Base-by-base conservation (phyloP, 2,797 vertebrate genomes). In the Rhinophrynus dorsalis region DNA sequence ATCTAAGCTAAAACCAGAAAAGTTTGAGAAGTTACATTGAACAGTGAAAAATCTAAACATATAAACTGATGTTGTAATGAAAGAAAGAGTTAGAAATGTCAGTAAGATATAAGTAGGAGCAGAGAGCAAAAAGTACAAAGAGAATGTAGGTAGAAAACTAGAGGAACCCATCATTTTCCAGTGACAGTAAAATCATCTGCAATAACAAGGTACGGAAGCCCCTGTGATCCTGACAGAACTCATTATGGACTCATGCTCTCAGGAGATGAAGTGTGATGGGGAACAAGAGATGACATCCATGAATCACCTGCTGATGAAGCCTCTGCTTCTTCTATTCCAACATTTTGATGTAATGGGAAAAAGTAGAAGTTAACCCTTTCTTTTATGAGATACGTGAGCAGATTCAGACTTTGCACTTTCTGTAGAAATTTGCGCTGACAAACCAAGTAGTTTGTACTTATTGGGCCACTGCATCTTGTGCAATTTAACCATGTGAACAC, bases 141-240 rank as follows among this genome's bases (percentile, higher is more conserved):
- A 48, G 5, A 48, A 24, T 23, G 21, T 3, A 23, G 13, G 26
- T 42, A 40, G 29, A 21, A 42, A 58, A 40, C 40, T 32, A 40
- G 21, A 42, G 26, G 18, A 33, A 29, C 62, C 33, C 18, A 51
- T 60, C 37, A 73, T 73, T 73, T 67, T 35, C 40, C 52, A 59
- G 33, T 66, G 54, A 72, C 69, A 72, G 69, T 27, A 58, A 71
- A 66, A 66, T 59, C 61, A 66, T 72, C 61, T 33, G 54, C 37
- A 30, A 51, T 59, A 72, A 58, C 44, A 57, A 59, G 54, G 61
- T 24, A 27, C 37, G 13, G 64, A 65, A 59, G 33, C 54, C 54
- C 52, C 33, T 51, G 13, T 44, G 62, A 72, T 65, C 61, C 54
- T 65, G 69, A 44, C 69, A 72, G 69, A 66, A 58, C 69, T 65